Base-by-base conservation (phyloP, 2,888 invertebrate species). In the Tiliacea citrago region DNA sequence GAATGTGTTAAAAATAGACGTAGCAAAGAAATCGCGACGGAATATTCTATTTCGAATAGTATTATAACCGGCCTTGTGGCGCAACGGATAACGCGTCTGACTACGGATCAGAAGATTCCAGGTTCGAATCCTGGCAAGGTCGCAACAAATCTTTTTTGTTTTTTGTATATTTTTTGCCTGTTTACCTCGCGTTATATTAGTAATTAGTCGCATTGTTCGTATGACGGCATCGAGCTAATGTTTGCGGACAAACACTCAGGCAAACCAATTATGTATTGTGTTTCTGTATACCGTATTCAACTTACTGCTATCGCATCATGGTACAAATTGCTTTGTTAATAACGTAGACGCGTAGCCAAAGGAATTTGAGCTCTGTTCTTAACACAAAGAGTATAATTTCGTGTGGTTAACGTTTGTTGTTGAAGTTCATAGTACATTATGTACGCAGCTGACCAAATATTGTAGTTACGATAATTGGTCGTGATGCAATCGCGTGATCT, bases 31-130 rank as follows among this genome's bases (percentile, higher is more conserved):
- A 49, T 58, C 62, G 60, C 24, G 18, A 69, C 55, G 8, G 5
- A 73, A 79, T 74, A 62, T 16, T 58, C 75, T 85, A 89, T 92
- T 93, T 91, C 82, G 47, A 0, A 0, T 0, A 0, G 0, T 0
- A 0, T 0, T 0, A 0, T 74, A 82, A 79, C 88, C n/a, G 97
- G 97, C 97, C 97, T 95, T 97, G 97, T 97, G 97, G 97, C 97
- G 97, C 97, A 97, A 97, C 93, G 97, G 96, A 97, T 97, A 97
- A 97, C 97, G 97, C 97, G 97, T 97, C 97, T 97, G 97, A 97
- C 97, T 97, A 97, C 97, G 97, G 97, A 97, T 97, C 97, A 97
- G 97, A 97, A 97, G 97, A 97, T 97, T 97, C 97, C 97, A 97
- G 97, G 97, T 97, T 97, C 97, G 97, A 97, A 97, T 97, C 97